Evolutionary conservation across 2,797 vertebrate species (phyloP), one percentile per base, ranked within the genome.

Genomic region (Echeneis naucrates): DNA sequence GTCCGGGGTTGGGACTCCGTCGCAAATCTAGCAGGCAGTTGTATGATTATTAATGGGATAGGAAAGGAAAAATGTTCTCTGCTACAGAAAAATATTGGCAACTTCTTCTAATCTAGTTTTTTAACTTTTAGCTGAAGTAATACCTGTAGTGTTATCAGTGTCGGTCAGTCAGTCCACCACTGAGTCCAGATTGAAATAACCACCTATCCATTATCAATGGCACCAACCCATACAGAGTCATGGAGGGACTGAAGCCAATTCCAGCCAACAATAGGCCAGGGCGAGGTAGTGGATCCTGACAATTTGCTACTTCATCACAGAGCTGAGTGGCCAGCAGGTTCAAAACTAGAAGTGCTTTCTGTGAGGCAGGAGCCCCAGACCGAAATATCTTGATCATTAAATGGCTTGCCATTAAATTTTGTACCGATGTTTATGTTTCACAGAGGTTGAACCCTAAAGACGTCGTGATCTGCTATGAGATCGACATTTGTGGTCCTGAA

Each of bases 11-110:
- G n/a, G 47, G 47, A 75, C 42, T 26, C 24, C 52, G 64, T 48
- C n/a, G 74, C 68, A 32, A 50, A 47, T 68, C 13, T 52, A 33
- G n/a, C n/a, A n/a, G 57, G 17, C 11, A 14, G 55, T 53, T 13
- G 2, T 48, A 38, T 47, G 56, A 24, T 54, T 32, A 75, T 45
- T 48, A 38, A 51, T 32, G 51, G 51, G 4, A 42, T 16, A 2
- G 16, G 23, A 48, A 66, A 51, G 21, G 12, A 48, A 27, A 48
- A n/a, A 51, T 8, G 7, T 44, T 30, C 21, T 35, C 26, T 60
- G 12, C 40, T 45, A 12, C 47, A 59, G 17, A 40, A 24, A 40
- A 38, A 57, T 27, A 16, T 50, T 44, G 42, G 14, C 16, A 4
- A 8, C 23, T 55, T 50, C 3, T 16, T 37, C n/a, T 30, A 24